Base-by-base conservation (phyloP, 1,140 invertebrate genomes). In the Euwallacea similis region DNA sequence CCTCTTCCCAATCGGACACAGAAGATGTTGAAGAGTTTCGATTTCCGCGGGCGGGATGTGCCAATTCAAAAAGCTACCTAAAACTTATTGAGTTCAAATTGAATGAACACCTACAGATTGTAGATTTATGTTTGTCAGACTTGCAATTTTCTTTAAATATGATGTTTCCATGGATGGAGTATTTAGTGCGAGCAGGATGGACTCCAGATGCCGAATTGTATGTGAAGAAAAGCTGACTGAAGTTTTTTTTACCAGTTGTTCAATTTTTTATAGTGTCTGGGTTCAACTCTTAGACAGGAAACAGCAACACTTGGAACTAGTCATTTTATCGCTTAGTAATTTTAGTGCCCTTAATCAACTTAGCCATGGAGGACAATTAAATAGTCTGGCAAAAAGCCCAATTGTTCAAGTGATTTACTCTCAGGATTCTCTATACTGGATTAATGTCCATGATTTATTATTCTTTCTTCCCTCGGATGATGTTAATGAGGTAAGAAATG, bases 171-270 rank as follows among this genome's bases (percentile, higher is more conserved):
- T 95, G 93, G 91, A 89, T 92, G 83, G 97, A 99, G 79, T 98
- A 98, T 82, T 85, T 98, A 73, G 92, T 97, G 0, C 86, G 96
- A 75, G 92, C 92, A 43, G 96, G 96, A 0, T 99, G 96, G 96
- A 94, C 92, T 0, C 91, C 93, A 2, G 90, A 95, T 81, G 91
- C 91, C 44, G 87, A 91, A 80, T 90, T 89, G 95, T 97, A 84
- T 88, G 90, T 87, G 43, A 60, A 7, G 4, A 42, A 10, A 6
- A 54, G 43, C 21, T 33, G 21, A 33, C 21, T 4, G 55, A 2
- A 33, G 1, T 33, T 50, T 58, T 58, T n/a, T 15, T 59, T 8
- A 4, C 9, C 0, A 33, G 10, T 16, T 59, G 10, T 10, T 33
- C 21, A 2, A 8, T 64, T 64, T 63, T 74, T 84, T 86, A 53